Base-by-base conservation (phyloP, 2,888 invertebrate species). In the Megaustenia siamemsis region DNA sequence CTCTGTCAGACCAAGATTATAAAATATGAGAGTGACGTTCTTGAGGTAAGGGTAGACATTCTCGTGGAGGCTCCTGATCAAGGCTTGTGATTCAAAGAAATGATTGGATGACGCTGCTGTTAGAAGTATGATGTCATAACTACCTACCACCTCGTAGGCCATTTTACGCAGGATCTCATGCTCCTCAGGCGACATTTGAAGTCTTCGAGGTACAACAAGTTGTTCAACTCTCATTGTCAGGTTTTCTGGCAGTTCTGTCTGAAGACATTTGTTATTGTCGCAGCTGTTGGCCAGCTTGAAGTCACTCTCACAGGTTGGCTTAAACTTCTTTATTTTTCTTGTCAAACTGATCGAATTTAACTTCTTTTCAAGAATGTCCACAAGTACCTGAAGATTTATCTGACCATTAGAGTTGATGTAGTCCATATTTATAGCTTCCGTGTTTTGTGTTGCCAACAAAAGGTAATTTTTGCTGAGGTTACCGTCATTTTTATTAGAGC, bases 41-140 rank as follows among this genome's bases (percentile, higher is more conserved):
- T 80, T 80, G 24, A 84, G 43, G 12, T 40, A 40, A n/a, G 86
- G 86, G 63, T 69, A 85, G 2, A 86, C 81, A 12, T 66, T 28
- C 18, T 69, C 43, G 45, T 85, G 81, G 10, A 86, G 56, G 35
- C 71, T 80, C 28, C 69, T 75, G 5, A 86, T 15, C 28, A 86
- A 6, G 10, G 83, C 86, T 32, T 83, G 86, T 0, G 73, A 76
- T 63, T 86, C 86, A 1, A 75, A 53, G 40, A 69, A 86, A 66
- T 86, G 86, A 40, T 86, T 86, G 38, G 84, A 77, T 2, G 86
- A 86, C n/a, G 82, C 84, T 4, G 84, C 84, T 18, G 84, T 82
- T 49, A 86, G 45, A 40, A 86, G 76, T 15, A 85, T 79, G n/a
- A 86, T 28, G 28, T 86, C 86, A 63, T 56, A 79, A 32, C 3